Conservation (phyloP, 2,888 invertebrate species). For the Acheta domesticus region DNA sequence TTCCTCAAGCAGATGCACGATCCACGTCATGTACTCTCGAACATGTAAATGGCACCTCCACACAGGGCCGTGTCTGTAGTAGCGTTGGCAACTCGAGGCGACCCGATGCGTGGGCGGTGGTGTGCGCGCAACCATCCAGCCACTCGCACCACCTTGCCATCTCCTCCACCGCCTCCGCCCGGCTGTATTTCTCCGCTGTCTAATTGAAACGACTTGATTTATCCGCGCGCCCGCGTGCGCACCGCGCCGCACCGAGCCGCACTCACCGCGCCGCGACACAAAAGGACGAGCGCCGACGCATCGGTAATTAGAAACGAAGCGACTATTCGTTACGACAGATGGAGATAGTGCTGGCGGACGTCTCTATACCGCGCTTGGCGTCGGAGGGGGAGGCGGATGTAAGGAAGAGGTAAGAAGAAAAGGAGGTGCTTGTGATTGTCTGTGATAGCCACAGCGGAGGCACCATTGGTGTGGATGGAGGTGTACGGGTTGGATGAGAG, state of each 20-base stretch:
- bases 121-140: too few species aligned
- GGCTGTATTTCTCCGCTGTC: slow-evolving; percentile 18
- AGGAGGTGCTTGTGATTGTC: too few species aligned
- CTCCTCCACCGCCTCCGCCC: not conserved
- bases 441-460: too few species aligned
- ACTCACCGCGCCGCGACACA: not conserved
- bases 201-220: slow-evolving; percentile 18
- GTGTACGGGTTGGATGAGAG: too few species aligned
- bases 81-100: too few species aligned
- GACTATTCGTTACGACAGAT: slow-evolving; percentile 18
- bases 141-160: too few species aligned
- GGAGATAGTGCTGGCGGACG: not conserved
- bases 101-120: too few species aligned
- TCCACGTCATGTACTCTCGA: too few species aligned
- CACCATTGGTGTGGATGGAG: too few species aligned
- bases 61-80: too few species aligned
- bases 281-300: slow-evolving; percentile 1
- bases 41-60: too few species aligned
- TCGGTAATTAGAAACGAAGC: slow-evolving; percentile 18
- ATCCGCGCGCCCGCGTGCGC: not conserved
- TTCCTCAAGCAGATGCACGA: too few species aligned
- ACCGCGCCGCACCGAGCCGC: not conserved
- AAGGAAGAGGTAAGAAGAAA: not conserved
- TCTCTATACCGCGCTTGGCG: not conserved
- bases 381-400: not conserved